phyloP scores from a whole-genome alignment of 2,888 invertebrate genomes.

The Coremacera marginata region DNA sequence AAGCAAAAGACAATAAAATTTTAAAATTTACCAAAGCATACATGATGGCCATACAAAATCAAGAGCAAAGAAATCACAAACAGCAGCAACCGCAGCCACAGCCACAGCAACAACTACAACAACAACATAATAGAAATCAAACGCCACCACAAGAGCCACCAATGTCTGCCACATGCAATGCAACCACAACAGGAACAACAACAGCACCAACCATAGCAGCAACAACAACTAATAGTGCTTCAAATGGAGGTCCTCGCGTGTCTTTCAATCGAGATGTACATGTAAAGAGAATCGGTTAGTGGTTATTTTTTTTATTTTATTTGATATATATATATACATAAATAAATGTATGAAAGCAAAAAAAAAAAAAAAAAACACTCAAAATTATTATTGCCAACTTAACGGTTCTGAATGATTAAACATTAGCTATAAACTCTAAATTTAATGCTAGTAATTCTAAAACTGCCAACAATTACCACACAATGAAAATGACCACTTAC shows the following conservation, averaged over 20 bases:
- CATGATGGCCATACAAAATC: constrained; percentile 53
- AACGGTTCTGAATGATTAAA: not conserved
- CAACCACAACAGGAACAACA: constrained; percentile 16
- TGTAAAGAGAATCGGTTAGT: constrained; percentile 90
- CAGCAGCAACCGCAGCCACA: constrained; percentile 47
- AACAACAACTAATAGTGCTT: constrained; percentile 33
- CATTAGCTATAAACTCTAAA: not conserved
- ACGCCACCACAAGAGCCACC: constrained; percentile 23
- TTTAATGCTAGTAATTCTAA: not conserved
- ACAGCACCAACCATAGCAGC: constrained; percentile 44
- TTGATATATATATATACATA: not conserved
- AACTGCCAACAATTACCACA: not conserved
- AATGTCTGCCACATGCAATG: constrained; percentile 17
- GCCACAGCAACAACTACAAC: constrained; percentile 35
- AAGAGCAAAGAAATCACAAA: constrained; percentile 50
- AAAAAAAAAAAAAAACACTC: too few relatives aligned
- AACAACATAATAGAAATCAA: not conserved
- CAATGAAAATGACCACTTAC: not conserved
- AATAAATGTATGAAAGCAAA: not conserved
- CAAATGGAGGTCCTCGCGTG: constrained; percentile 79
- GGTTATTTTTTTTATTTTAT: constrained; percentile 31
- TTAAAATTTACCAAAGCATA: constrained; percentile 48
- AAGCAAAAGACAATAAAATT: constrained; percentile 46
- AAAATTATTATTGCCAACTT: not conserved
- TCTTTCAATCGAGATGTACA: constrained; percentile 93